phyloP scores from a whole-genome alignment of 2,113 vertebrate species.

The Gorsachius goisagi region DNA sequence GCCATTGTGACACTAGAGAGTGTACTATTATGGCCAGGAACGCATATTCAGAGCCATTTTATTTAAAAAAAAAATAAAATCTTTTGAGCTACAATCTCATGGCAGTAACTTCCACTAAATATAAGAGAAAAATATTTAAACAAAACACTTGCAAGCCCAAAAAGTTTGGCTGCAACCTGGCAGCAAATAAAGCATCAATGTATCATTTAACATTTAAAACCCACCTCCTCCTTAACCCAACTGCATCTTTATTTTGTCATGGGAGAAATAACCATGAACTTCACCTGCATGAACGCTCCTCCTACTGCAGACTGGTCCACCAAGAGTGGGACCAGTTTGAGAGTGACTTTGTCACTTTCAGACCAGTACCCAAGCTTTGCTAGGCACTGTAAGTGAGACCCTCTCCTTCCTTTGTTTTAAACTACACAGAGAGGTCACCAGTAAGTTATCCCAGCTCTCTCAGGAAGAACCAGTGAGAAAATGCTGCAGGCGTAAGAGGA shows the following conservation, averaged over 20 bases:
- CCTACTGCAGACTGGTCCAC: background rate
- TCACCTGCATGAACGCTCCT: background rate
- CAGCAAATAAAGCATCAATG: background rate
- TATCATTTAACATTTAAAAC: background rate
- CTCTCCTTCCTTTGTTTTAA: background rate
- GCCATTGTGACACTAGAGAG: background rate
- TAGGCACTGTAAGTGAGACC: background rate
- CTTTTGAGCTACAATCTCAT: background rate
- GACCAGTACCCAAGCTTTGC: background rate
- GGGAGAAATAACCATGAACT: background rate
- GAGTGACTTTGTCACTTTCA: background rate
- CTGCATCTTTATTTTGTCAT: background rate
- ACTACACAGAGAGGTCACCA: conserved; percentile 3
- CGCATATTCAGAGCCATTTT: background rate
- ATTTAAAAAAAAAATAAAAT: background rate
- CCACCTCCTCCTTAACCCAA: background rate
- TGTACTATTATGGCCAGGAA: background rate
- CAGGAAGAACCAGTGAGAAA: conserved; percentile 28
- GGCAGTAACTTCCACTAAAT: background rate
- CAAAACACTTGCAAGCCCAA: background rate
- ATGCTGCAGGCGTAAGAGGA: conserved; percentile 32
- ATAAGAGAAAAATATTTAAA: background rate
- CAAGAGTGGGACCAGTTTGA: background rate
- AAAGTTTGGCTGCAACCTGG: background rate
- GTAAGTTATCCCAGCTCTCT: background rate